Percentiles rank a stretch among this genome's conserved stretches.
These are phyloP conservation scores for Taurulus bubalis DNA, from an alignment of 2,113 vertebrate species.

Conservation along the genomic window DNA sequence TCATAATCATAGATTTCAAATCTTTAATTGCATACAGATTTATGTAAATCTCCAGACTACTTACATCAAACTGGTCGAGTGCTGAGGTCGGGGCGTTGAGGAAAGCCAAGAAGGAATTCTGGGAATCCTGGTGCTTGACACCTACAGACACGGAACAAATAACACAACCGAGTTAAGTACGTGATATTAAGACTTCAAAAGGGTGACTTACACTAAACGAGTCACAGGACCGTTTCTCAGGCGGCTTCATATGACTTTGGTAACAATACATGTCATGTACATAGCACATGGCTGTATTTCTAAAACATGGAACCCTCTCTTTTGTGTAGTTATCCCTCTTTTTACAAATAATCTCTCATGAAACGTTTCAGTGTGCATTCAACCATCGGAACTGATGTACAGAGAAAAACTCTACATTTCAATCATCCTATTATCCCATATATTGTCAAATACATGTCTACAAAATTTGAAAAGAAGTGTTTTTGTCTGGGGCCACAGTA, in stretches of 20 bases:
- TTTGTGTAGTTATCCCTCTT: slow-evolving; percentile 13
- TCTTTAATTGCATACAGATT: not conserved
- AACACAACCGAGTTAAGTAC: slow-evolving; percentile 37
- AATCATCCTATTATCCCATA: not conserved
- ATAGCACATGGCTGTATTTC: slow-evolving; percentile 22
- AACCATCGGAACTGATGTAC: not conserved
- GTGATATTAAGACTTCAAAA: slow-evolving; percentile 62
- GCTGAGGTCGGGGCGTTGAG: slow-evolving; percentile 96
- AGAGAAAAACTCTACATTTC: not conserved
- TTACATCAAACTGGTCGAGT: slow-evolving; percentile 97
- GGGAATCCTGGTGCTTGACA: slow-evolving; percentile 99
- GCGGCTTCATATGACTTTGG: slow-evolving; percentile 26
- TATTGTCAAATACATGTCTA: not conserved
- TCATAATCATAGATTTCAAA: not conserved
- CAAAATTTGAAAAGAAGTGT: not conserved
- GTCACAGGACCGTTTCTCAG: slow-evolving; percentile 60
- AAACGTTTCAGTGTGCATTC: not conserved
- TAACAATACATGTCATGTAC: slow-evolving; percentile 46
- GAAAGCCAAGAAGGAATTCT: slow-evolving; percentile 99
- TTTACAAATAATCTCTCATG: slow-evolving; percentile 22
- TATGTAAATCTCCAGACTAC: slow-evolving; percentile 60
- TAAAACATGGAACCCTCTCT: slow-evolving; percentile 13
- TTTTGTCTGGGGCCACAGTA: not conserved
- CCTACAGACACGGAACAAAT: slow-evolving; percentile 84
- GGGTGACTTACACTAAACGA: slow-evolving; percentile 40